Base-by-base conservation (phyloP, 1,140 invertebrate genomes). In the Neotoxoptera formosana region DNA sequence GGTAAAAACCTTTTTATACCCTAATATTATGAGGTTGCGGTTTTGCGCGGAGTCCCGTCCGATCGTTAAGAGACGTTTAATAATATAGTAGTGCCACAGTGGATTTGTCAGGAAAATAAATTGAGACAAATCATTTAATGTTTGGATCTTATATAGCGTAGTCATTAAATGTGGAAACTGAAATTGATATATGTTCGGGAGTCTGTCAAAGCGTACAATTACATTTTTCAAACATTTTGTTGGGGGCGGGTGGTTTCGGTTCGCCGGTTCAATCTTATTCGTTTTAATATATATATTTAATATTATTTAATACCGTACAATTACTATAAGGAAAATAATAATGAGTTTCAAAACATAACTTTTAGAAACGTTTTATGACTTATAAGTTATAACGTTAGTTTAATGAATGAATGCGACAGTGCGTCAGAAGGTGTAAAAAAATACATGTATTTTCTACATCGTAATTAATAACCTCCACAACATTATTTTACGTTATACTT, bases 51-150 rank as follows among this genome's bases (percentile, higher is more conserved):
- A 36, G 84, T 47, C 25, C 45, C 84, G 84, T n/a, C 45, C 6
- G 45, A 48, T 87, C 25, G 84, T 87, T 87, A 87, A 48, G 84
- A 87, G 45, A 87, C 84, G 45, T 87, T 87, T 87, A 87, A 87
- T 87, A 48, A 87, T 21, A 87, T 87, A 48, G 48, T 21, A 48
- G 84, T 47, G 45, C 47, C 25, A 87, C n/a, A 48, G 84, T 47
- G 45, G 45, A 87, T 45, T 87, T 87, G 84, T 87, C 84, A 48
- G 84, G 45, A 87, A 48, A 48, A 87, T 87, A 87, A 87, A 87
- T 87, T n/a, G 84, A 87, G 84, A 87, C 45, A 36, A 87, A 87
- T 48, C 84, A 48, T 87, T 87, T 87, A 47, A 87, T 48, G 45
- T 87, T 87, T 87, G 47, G 84, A 48, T 87, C 41, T 83, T 83